Evolutionary conservation across 2,113 vertebrate genomes (phyloP).

Genomic region (Oxyura jamaicensis): DNA sequence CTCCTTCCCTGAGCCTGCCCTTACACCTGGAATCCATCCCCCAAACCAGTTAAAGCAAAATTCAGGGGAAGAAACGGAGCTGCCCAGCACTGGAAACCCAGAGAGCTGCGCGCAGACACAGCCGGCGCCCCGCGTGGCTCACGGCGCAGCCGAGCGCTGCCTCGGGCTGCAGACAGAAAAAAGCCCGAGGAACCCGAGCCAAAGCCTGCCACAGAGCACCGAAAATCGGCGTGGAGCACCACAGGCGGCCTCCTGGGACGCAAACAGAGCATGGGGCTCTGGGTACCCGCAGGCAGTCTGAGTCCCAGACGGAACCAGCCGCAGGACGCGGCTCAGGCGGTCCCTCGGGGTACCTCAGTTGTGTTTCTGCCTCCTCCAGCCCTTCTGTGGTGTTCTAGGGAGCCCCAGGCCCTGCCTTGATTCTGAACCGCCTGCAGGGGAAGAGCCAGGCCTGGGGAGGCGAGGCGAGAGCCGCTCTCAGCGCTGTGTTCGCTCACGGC

Average conservation of each 20-base stretch:
- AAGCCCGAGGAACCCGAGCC: background rate
- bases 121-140: background rate
- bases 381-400: no score
- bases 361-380: background rate
- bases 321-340: background rate
- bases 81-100: background rate
- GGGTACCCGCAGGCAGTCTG: background rate
- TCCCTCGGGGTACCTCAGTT: background rate
- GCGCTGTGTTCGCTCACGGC: background rate
- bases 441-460: background rate
- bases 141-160: no score
- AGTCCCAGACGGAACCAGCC: background rate
- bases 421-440: background rate
- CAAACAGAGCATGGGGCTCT: background rate
- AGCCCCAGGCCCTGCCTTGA: background rate
- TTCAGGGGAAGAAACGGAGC: background rate
- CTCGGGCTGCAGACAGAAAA: background rate
- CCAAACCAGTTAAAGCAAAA: background rate
- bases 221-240: no score
- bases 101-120: fast-evolving
- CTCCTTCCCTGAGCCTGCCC: background rate
- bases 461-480: background rate
- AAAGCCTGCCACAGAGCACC: background rate
- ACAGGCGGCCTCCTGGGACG: background rate
- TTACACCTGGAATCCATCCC: fast-evolving